A percentile compares a stretch with the other conserved stretches of the same genome.
Conservation (phyloP, 2,797 vertebrate species). For the Aulostomus chinensis region DNA sequence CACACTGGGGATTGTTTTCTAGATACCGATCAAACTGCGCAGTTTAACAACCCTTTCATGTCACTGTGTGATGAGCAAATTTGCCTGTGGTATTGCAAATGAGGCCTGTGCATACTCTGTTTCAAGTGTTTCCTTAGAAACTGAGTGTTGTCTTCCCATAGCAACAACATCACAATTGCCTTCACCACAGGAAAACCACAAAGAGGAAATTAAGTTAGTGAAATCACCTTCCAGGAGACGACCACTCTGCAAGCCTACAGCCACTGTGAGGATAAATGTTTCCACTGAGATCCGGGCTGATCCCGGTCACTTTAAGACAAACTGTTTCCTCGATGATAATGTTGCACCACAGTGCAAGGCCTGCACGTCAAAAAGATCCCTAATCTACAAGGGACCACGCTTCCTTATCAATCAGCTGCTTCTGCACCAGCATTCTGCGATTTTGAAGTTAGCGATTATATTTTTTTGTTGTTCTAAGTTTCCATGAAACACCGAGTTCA, state of each 20-base stretch:
- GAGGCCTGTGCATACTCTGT: slow-evolving; percentile 35
- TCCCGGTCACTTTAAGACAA: slow-evolving; percentile 21
- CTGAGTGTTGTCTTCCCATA: slow-evolving; percentile 64
- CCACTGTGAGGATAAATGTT: slow-evolving; percentile 45
- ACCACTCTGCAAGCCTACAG: slow-evolving; percentile 22
- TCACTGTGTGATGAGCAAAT: slow-evolving; percentile 22
- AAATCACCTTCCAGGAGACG: slow-evolving; percentile 56
- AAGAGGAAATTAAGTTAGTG: slow-evolving; percentile 60
- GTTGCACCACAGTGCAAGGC: slow-evolving; percentile 11
- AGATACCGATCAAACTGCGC: slow-evolving; percentile 17
- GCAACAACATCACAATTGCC: slow-evolving; percentile 65
- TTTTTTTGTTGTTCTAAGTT: too few species aligned
- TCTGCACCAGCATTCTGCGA: slow-evolving; percentile 1
- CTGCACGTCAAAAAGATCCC: slow-evolving; percentile 14
- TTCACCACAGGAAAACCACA: slow-evolving; percentile 72
- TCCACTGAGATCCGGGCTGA: slow-evolving; percentile 18
- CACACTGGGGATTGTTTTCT: slow-evolving; percentile 6
- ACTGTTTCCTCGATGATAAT: slow-evolving; percentile 52
- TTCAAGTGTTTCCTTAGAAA: slow-evolving; percentile 74
- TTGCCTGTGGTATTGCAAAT: slow-evolving; percentile 60
- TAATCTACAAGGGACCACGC: too few species aligned
- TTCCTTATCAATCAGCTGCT: slow-evolving; percentile 27
- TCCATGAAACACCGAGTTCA: too few species aligned
- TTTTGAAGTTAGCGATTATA: slow-evolving; percentile 20
- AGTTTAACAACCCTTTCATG: slow-evolving; percentile 16